Base-by-base conservation (phyloP, 2,888 invertebrate genomes). In the Papilio protenor region DNA sequence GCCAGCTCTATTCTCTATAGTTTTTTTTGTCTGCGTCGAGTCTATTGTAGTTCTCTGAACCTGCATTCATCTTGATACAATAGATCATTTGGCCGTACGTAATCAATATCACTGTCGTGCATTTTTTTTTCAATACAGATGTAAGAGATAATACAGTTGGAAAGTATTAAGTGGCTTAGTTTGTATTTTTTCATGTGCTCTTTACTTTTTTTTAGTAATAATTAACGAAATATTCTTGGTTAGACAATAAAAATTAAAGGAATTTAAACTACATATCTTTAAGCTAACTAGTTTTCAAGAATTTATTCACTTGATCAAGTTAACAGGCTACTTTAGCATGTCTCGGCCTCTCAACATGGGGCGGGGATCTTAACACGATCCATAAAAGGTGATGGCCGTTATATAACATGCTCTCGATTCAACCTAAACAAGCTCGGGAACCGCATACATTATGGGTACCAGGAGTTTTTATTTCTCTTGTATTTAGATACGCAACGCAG, bases 391-490 rank as follows among this genome's bases (percentile, higher is more conserved):
- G 82, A 81, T 81, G 80, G 81, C 86, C 87, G 88, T 89, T 90
- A 89, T 85, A 84, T 87, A 89, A 90, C 83, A 81, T 80, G 84
- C 82, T 84, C 82, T 85, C 81, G 79, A 80, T 81, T 80, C 82
- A 85, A 87, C 83, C 83, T 85, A 87, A 88, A 88, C 85, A 87
- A 84, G 83, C 85, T 87, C 84, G 84, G 85, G 85, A 82, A 81
- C 82, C 80, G 85, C 84, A 90, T 90, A 88, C 83, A 89, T 90
- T 88, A 90, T 91, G 6, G 33, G 33, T 33, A 87, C 87, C 89
- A 88, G 88, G 85, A 83, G 86, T 89, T 89, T 89, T 89, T 89
- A 88, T 88, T 87, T 86, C 83, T 80, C 81, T 82, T 83, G 83
- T 84, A 82, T 85, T 85, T 84, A 84, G 84, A 82, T 81, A 85